Base-by-base conservation (phyloP, 2,113 vertebrate species). In the Saccopteryx bilineata region DNA sequence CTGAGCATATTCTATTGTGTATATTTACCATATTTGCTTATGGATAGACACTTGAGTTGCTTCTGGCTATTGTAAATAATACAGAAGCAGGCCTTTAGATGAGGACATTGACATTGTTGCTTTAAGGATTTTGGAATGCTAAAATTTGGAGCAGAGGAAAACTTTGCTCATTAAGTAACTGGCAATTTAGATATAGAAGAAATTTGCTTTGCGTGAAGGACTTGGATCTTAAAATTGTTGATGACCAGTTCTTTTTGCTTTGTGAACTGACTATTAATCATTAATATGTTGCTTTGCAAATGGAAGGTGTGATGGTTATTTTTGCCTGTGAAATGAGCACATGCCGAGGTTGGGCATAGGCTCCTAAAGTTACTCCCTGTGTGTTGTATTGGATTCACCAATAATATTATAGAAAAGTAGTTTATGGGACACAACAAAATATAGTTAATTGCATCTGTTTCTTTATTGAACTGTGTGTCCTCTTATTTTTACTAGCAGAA, bases 381-480 rank as follows among this genome's bases (percentile, higher is more conserved):
- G 3, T 56, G 23, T 52, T 19, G 1, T 78, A 23, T 84, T 46
- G 50, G 46, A 86, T 39, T 31, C 39, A 31, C 96, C 69, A 68
- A 0, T 60, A 80, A 48, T 69, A 78, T 80, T 93, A 39, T 12
- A 71, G 92, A 21, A 88, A 81, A 87, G 84, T 88, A 65, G 80
- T 93, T 96, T 94, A 69, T 31, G 0, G 52, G 90, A 90, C 50
- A 90, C 69, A 9, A 84, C 65, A 87, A 63, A 75, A 80, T 31
- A 33, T 13, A 24, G 46, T 2, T 24, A 46, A 84, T 76, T 86
- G 28, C 56, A 71, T 21, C 90, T 87, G 50, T 74, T 11, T 95
- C 72, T 81, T 95, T 72, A 86, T 94, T 95, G 63, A 95, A 81
- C 19, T 94, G 92, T 96, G 93, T 95, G 76, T 28, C 4, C 74